These are phyloP conservation scores for Ectropis grisescens DNA, from an alignment of 1,140 invertebrate species.

Conservation along the genomic window DNA sequence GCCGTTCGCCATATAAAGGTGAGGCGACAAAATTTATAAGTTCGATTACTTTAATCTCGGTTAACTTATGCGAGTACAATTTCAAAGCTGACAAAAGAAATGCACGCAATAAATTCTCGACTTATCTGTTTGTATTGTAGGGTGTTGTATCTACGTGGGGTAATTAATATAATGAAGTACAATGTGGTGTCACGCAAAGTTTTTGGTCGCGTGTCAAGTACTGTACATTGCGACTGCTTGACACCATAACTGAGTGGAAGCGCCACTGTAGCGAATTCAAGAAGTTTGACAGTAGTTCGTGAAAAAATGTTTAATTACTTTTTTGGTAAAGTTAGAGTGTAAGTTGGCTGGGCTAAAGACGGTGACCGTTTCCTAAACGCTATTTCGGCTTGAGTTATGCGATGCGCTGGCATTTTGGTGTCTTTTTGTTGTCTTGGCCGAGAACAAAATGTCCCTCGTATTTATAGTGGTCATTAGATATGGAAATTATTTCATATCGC, in stretches of 20 bases:
- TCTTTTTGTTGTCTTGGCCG: slow-evolving; percentile 10
- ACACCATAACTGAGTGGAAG: too few relatives aligned
- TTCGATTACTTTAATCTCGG: slow-evolving; percentile 70
- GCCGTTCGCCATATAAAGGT: slow-evolving; percentile 61
- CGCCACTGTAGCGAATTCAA: too few relatives aligned
- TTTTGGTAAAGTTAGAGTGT: too few relatives aligned
- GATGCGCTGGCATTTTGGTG: slow-evolving; percentile 9
- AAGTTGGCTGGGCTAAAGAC: slow-evolving; percentile 8
- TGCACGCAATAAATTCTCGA: slow-evolving; percentile 58
- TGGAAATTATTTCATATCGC: too few relatives aligned
- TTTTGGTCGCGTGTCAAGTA: slow-evolving; percentile 38
- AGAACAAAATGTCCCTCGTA: too few relatives aligned
- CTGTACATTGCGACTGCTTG: too few relatives aligned
- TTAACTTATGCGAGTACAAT: slow-evolving; percentile 69
- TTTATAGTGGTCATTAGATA: too few relatives aligned
- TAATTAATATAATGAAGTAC: slow-evolving; percentile 66
- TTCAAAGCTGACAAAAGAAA: slow-evolving; percentile 70
- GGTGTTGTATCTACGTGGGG: slow-evolving; percentile 37
- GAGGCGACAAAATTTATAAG: slow-evolving; percentile 70
- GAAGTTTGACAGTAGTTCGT: too few relatives aligned
- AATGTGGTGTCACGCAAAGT: slow-evolving; percentile 36
- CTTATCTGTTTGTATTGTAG: slow-evolving; percentile 55
- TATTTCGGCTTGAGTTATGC: slow-evolving; percentile 23
- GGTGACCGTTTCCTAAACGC: slow-evolving; percentile 12
- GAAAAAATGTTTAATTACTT: too few relatives aligned